phyloP scores from a whole-genome alignment of 1,140 invertebrate species.

The Pomacea maculata region DNA sequence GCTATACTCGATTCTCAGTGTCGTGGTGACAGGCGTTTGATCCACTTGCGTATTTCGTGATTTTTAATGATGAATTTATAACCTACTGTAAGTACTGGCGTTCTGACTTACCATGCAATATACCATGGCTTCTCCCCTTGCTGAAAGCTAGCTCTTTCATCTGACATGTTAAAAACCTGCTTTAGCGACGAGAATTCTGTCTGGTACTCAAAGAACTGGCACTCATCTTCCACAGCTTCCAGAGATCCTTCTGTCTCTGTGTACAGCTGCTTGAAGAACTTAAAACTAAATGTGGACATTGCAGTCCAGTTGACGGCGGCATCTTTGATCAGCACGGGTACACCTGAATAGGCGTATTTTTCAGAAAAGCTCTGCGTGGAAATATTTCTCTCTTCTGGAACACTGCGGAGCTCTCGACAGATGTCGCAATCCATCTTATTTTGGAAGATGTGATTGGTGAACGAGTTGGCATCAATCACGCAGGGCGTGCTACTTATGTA shows the following conservation, averaged over 20 bases:
- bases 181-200: conserved; percentile 81
- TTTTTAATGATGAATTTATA: no score
- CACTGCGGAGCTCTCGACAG: conserved; percentile 70
- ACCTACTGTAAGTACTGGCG: no score
- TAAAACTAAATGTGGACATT: conserved; percentile 75
- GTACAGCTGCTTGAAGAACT: conserved; percentile 85
- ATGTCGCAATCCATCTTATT: conserved; percentile 83
- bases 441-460: conserved; percentile 85
- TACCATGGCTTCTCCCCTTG: conserved; percentile 82
- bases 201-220: conserved; percentile 93
- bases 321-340: conserved; percentile 86
- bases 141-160: conserved; percentile 72
- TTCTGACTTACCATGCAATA: conserved; percentile 82
- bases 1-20: no score
- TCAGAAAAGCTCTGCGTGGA: conserved; percentile 71
- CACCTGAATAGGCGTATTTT: conserved; percentile 76
- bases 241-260: conserved; percentile 57
- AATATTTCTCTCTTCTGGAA: conserved; percentile 67
- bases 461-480: conserved; percentile 81
- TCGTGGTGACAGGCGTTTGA: no score
- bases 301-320: conserved; percentile 83
- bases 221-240: conserved; percentile 64
- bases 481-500: conserved; percentile 69
- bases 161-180: conserved; percentile 79
- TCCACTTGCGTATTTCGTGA: no score